These are phyloP conservation scores for Monomorium pharaonis DNA, from an alignment of 1,140 invertebrate species.

Conservation along the genomic window DNA sequence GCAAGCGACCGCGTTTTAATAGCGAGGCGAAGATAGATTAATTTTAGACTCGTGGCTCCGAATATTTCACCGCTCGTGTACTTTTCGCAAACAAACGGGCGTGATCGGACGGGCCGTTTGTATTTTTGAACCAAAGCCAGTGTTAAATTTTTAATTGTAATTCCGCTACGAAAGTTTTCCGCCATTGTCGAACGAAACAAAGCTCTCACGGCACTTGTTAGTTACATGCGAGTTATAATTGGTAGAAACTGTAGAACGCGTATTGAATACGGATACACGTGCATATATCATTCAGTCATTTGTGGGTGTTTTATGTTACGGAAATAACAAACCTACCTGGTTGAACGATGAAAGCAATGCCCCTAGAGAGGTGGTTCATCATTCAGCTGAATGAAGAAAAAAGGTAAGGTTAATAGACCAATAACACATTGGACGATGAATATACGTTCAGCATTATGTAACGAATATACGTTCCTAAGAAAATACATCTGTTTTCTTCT, in stretches of 20 bases:
- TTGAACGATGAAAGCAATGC: background rate
- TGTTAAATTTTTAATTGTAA: constrained; percentile 54
- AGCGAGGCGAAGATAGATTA: background rate
- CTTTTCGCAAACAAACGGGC: constrained; percentile 20
- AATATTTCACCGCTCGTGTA: background rate
- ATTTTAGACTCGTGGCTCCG: background rate
- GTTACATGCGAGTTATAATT: constrained; percentile 53
- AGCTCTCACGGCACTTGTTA: constrained; percentile 32
- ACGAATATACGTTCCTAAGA: background rate
- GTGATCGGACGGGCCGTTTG: constrained; percentile 8
- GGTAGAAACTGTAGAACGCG: constrained; percentile 25
- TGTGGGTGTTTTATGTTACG: background rate
- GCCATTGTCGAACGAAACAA: constrained; percentile 32
- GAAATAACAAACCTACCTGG: constrained; percentile 30
- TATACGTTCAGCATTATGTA: background rate
- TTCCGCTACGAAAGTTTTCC: constrained; percentile 22
- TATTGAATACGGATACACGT: background rate
- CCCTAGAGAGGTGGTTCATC: background rate
- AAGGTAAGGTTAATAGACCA: background rate
- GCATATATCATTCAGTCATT: constrained; percentile 23
- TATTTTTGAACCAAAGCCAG: constrained; percentile 28
- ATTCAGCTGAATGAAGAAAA: background rate
- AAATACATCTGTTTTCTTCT: background rate
- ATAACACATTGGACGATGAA: constrained; percentile 25
- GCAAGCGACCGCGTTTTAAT: constrained; percentile 11